Evolutionary conservation across 2,888 invertebrate species (phyloP), one percentile per base, ranked within the genome.

Genomic region (Cerceris rybyensis): DNA sequence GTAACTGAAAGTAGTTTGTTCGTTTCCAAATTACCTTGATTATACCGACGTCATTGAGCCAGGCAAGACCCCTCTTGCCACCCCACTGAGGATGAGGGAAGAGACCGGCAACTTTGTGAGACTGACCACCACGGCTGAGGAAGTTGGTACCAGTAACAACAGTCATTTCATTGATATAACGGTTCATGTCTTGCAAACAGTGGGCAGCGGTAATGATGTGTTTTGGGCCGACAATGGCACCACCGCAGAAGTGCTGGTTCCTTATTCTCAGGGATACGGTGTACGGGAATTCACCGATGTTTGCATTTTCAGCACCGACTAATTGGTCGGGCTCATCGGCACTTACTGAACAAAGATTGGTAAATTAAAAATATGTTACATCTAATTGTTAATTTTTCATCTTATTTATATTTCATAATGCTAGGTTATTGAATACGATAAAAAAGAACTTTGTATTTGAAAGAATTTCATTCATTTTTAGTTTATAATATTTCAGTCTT

Each of bases 201-300:
- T 86, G 85, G 5, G 81, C 85, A 13, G 85, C 85, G 6, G 85
- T 84, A 0, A 84, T 54, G 7, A 86, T 79, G 39, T 80, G 69
- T 14, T 9, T 28, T 6, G 39, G 7, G 39, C 49, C 43, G 39
- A 86, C 61, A 28, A 86, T 75, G 0, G 80, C 58, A 50, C 83
- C 85, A 11, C 85, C 85, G 39, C 84, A 84, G 14, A 68, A 63
- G 52, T 83, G 82, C 0, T 14, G 1, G 16, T 58, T 55, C 8
- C 52, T 6, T 0, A 54, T 5, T 17, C 79, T 65, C 6, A 86
- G 52, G 6, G 84, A 84, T 0, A 78, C 82, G 7, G 67, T 66
- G 59, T 78, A 83, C 0, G 85, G 85, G 28, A 82, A 83, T 63
- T 85, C 80, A 4, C 72, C 72, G 9, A 17, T 14, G 0, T 13